A percentile compares a stretch with the other conserved stretches of the same genome.
These are phyloP conservation scores for Hemithea aestivaria DNA, from an alignment of 2,888 invertebrate species.

Conservation along the genomic window DNA sequence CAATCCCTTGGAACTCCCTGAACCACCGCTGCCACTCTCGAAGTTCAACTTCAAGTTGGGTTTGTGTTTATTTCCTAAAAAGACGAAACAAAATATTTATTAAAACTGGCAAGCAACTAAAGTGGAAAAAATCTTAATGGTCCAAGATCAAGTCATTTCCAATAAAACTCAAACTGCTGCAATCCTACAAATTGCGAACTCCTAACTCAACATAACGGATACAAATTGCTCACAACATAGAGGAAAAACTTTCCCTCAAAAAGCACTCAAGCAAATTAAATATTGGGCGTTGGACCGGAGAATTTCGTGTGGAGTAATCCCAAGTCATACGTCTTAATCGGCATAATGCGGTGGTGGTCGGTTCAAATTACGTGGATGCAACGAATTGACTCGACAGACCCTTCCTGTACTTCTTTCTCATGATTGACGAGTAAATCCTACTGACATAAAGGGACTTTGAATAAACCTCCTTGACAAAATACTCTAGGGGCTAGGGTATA, in stretches of 20 bases:
- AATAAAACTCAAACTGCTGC: constrained; percentile 44
- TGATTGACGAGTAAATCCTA: constrained; percentile 55
- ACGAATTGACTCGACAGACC: constrained; percentile 63
- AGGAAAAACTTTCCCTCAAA: constrained; percentile 67
- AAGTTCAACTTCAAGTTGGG: constrained; percentile 88
- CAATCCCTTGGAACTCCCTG: constrained; percentile 75
- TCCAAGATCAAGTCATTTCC: constrained; percentile 5
- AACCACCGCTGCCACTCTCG: constrained; percentile 74
- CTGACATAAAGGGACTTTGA: constrained; percentile 39
- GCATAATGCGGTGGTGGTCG: constrained; percentile 68
- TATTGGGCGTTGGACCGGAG: constrained; percentile 63
- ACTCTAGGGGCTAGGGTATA: constrained; percentile 2
- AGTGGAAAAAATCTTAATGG: constrained; percentile 1
- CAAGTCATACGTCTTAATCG: constrained; percentile 74
- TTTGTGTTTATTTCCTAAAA: constrained; percentile 79
- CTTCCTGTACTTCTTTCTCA: constrained; percentile 43
- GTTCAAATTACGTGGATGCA: constrained; percentile 54
- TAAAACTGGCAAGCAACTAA: not conserved
- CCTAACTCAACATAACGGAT: constrained; percentile 69
- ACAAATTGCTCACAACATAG: constrained; percentile 70
- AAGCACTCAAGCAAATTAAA: constrained; percentile 78
- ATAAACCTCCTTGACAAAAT: constrained; percentile 18
- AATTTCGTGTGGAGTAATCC: constrained; percentile 59
- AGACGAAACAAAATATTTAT: constrained; percentile 16
- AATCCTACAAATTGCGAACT: constrained; percentile 47